Conservation (phyloP, 2,888 invertebrate genomes). For the Orthosia cruda region DNA sequence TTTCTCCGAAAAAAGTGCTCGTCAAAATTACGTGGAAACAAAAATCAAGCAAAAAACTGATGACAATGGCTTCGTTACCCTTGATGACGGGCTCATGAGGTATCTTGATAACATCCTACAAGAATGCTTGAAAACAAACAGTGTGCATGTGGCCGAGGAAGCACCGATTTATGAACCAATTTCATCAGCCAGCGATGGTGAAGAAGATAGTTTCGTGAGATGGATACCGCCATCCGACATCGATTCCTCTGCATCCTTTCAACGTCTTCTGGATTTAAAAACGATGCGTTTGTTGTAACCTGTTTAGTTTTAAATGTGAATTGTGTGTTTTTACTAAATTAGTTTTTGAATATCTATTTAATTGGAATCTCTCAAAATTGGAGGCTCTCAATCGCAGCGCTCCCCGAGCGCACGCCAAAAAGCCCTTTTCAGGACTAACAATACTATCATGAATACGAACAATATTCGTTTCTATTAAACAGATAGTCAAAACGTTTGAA, state of each 20-base stretch:
- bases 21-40: slow-evolving; percentile 76
- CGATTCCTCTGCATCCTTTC: slow-evolving; percentile 68
- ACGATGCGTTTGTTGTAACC: too few species aligned
- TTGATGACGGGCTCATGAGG: slow-evolving; percentile 75
- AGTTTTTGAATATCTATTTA: too few species aligned
- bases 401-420: too few species aligned
- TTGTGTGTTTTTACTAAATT: too few species aligned
- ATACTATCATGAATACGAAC: too few species aligned
- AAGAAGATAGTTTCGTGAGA: slow-evolving; percentile 67
- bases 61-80: slow-evolving; percentile 77
- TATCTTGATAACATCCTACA: slow-evolving; percentile 76
- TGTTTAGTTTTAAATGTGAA: slow-evolving; percentile 3
- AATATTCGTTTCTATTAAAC: too few species aligned
- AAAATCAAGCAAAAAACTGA: slow-evolving; percentile 76
- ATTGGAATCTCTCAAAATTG: too few species aligned
- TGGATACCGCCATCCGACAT: slow-evolving; percentile 36
- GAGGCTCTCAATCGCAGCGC: too few species aligned
- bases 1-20: slow-evolving; percentile 20
- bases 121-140: slow-evolving; percentile 63
- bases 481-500: too few species aligned
- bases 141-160: slow-evolving; percentile 35
- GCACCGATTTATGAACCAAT: slow-evolving; percentile 79
- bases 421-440: too few species aligned
- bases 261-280: too few species aligned
- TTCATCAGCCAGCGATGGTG: slow-evolving; percentile 77